These are phyloP conservation scores for Orchesella flavescens DNA, from an alignment of 2,888 invertebrate genomes.

Conservation along the genomic window DNA sequence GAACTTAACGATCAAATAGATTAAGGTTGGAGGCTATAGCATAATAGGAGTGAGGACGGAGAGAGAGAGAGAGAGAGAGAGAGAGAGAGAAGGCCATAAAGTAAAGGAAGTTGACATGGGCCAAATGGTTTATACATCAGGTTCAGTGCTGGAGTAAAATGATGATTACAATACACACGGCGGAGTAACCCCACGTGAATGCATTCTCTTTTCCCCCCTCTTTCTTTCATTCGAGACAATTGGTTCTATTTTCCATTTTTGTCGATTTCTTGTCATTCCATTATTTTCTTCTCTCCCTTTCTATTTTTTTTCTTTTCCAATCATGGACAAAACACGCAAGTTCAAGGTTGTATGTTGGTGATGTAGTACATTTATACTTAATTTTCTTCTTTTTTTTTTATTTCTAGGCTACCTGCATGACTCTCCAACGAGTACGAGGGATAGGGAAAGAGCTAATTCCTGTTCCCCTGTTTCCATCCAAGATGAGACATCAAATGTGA, in stretches of 20 bases:
- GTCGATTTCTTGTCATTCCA: not conserved
- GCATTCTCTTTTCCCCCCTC: not conserved
- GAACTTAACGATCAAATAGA: constrained; percentile 59
- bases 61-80: not conserved
- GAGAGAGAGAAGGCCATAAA: constrained; percentile 12
- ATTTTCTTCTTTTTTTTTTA: not conserved
- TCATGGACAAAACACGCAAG: constrained; percentile 35
- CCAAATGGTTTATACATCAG: constrained; percentile 41
- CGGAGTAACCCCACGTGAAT: too few relatives aligned
- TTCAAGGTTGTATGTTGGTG: constrained; percentile 39
- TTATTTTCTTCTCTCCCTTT: too few relatives aligned
- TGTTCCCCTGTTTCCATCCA: constrained; percentile 62
- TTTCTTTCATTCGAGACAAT: constrained; percentile 12
- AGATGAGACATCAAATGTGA: constrained; percentile 74
- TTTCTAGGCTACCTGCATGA: constrained; percentile 71
- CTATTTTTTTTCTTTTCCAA: not conserved
- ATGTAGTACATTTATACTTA: not conserved
- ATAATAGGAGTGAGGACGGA: not conserved
- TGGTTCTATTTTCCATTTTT: constrained; percentile 22
- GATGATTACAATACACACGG: constrained; percentile 3
- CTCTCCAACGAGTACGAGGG: constrained; percentile 74
- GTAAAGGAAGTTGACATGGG: constrained; percentile 24
- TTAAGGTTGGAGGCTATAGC: constrained; percentile 36
- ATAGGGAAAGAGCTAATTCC: constrained; percentile 78
- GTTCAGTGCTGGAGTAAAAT: not conserved